phyloP scores from a whole-genome alignment of 2,113 vertebrate species.

The Serinus canaria region DNA sequence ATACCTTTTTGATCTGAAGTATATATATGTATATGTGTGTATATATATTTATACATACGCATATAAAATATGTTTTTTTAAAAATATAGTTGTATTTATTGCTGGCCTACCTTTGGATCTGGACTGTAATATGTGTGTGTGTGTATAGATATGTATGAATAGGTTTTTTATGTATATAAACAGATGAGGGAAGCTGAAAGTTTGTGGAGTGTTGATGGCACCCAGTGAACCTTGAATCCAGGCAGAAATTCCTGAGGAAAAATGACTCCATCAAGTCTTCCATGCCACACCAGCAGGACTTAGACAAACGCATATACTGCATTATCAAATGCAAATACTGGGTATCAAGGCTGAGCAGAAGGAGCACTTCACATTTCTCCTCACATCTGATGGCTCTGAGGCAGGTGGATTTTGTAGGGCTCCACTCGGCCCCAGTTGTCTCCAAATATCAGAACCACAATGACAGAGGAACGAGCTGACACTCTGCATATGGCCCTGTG shows the following conservation, averaged over 20 bases:
- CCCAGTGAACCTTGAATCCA: neutral
- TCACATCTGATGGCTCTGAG: neutral
- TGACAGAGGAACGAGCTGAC: slow-evolving; percentile 9
- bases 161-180: neutral
- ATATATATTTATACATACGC: neutral
- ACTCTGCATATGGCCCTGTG: neutral
- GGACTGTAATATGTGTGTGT: neutral
- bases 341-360: neutral
- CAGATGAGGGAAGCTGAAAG: neutral
- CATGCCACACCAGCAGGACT: neutral
- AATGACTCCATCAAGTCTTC: neutral
- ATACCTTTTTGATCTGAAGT: neutral
- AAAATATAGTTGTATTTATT: slow-evolving; percentile 6
- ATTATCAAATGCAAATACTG: neutral
- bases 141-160: neutral
- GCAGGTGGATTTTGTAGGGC: slow-evolving; percentile 50
- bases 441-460: slow-evolving; percentile 5
- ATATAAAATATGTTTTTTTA: neutral
- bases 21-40: neutral
- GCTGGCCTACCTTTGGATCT: neutral
- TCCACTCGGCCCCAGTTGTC: neutral
- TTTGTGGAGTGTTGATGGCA: neutral
- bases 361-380: slow-evolving; percentile 13
- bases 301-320: neutral
- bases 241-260: neutral